These are phyloP conservation scores for Hipposideros armiger DNA, from an alignment of 2,113 vertebrate genomes.

Conservation along the genomic window DNA sequence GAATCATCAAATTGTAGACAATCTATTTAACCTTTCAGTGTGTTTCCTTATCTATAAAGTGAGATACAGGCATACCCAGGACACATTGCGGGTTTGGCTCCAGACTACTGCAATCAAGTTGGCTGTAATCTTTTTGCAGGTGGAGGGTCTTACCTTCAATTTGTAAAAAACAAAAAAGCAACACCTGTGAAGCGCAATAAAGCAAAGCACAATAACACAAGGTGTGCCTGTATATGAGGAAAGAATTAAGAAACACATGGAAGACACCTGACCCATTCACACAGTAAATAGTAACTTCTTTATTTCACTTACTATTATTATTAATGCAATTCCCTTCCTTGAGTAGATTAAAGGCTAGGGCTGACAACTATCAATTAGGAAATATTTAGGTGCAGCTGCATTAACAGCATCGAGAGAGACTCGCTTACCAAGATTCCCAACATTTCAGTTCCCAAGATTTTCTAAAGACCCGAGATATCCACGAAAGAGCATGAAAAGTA, in stretches of 20 bases:
- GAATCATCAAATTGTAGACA: conserved; percentile 7
- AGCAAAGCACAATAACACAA: background rate
- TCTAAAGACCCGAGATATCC: background rate
- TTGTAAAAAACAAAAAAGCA: background rate
- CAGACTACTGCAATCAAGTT: background rate
- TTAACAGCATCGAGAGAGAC: background rate
- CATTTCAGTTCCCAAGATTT: background rate
- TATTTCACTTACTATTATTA: background rate
- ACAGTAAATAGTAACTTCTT: background rate
- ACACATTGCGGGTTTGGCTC: no score
- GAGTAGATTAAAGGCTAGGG: conserved; percentile 6
- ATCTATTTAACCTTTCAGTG: background rate
- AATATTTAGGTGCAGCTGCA: background rate
- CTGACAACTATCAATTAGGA: background rate
- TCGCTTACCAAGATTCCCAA: background rate
- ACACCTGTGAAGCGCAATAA: background rate
- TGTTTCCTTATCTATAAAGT: conserved; percentile 2
- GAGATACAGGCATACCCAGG: background rate
- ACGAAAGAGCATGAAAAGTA: background rate
- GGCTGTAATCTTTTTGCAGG: background rate
- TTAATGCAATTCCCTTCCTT: conserved; percentile 26
- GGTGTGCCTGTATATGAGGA: background rate
- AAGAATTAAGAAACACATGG: conserved; percentile 11
- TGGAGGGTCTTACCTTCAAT: background rate
- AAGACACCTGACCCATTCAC: background rate